phyloP scores from a whole-genome alignment of 2,888 invertebrate genomes.

The Phrixothrix hirtus region DNA sequence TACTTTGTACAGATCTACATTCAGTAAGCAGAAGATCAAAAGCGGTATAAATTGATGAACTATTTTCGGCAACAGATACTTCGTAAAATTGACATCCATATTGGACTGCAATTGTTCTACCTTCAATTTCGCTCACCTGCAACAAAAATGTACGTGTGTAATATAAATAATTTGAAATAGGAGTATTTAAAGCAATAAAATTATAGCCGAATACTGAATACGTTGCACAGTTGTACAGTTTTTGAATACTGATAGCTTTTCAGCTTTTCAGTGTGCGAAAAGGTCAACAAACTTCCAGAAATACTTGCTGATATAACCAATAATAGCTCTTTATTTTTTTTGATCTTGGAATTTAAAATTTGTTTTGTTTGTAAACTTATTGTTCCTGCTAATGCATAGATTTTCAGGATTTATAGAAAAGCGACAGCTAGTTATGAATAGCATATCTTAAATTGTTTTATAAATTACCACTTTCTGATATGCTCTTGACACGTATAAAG shows the following conservation, averaged over 20 bases:
- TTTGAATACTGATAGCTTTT: too few relatives aligned
- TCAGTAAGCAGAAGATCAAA: conserved; percentile 72
- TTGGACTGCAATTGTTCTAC: conserved; percentile 67
- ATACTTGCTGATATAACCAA: conserved; percentile 24
- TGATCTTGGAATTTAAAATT: conserved; percentile 14
- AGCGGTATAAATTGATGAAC: conserved; percentile 71
- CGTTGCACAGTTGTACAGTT: too few relatives aligned
- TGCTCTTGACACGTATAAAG: conserved; percentile 7
- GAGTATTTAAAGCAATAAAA: too few relatives aligned
- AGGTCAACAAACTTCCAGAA: conserved; percentile 25
- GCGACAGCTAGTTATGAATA: conserved; percentile 11
- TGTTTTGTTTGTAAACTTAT: conserved; percentile 5
- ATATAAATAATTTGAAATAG: too few relatives aligned
- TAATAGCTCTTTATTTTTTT: conserved; percentile 15
- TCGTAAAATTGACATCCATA: conserved; percentile 76
- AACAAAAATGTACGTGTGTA: too few relatives aligned
- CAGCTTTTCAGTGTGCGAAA: conserved; percentile 18
- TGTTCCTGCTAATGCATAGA: conserved; percentile 3
- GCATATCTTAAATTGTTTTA: conserved; percentile 7
- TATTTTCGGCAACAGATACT: conserved; percentile 81
- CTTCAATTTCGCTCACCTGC: conserved; percentile 75
- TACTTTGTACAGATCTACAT: conserved; percentile 59
- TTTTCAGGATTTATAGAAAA: conserved; percentile 1
- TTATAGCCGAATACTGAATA: too few relatives aligned
- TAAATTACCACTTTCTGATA: conserved; percentile 1